These are phyloP conservation scores for Yponomeuta malinellus DNA, from an alignment of 2,888 invertebrate genomes.

Conservation along the genomic window DNA sequence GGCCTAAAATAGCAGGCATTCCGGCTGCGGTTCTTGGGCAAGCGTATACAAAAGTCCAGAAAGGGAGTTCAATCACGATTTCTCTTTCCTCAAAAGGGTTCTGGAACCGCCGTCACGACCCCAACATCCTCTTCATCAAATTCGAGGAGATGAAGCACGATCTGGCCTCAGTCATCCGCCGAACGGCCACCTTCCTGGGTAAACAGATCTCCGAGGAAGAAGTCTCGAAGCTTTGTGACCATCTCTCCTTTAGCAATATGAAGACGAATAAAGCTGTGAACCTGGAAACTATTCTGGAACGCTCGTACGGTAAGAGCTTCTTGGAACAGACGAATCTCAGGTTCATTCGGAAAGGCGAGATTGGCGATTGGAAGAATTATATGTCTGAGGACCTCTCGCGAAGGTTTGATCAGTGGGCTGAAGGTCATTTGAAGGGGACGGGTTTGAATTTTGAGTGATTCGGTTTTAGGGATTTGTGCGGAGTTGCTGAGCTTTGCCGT, in stretches of 20 bases:
- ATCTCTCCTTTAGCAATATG: slow-evolving; percentile 89
- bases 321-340: slow-evolving; percentile 69
- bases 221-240: slow-evolving; percentile 79
- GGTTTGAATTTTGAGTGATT: slow-evolving; percentile 75
- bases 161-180: slow-evolving; percentile 78
- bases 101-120: slow-evolving; percentile 81
- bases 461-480: neutral
- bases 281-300: slow-evolving; percentile 77
- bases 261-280: slow-evolving; percentile 87
- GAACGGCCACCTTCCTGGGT: slow-evolving; percentile 83
- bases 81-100: slow-evolving; percentile 58
- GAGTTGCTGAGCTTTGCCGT: neutral
- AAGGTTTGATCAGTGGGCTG: slow-evolving; percentile 84
- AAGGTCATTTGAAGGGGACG: slow-evolving; percentile 76
- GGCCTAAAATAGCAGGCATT: too few species aligned
- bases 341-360: slow-evolving; percentile 85
- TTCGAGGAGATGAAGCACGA: slow-evolving; percentile 90
- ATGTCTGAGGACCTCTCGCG: slow-evolving; percentile 83
- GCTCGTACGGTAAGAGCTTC: slow-evolving; percentile 63
- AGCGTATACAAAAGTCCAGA: too few species aligned
- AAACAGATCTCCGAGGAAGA: slow-evolving; percentile 80
- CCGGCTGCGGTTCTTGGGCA: too few species aligned
- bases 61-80: neutral
- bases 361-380: slow-evolving; percentile 88
- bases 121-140: slow-evolving; percentile 85